phyloP scores from a whole-genome alignment of 2,113 vertebrate species.

The Megaleporinus macrocephalus region DNA sequence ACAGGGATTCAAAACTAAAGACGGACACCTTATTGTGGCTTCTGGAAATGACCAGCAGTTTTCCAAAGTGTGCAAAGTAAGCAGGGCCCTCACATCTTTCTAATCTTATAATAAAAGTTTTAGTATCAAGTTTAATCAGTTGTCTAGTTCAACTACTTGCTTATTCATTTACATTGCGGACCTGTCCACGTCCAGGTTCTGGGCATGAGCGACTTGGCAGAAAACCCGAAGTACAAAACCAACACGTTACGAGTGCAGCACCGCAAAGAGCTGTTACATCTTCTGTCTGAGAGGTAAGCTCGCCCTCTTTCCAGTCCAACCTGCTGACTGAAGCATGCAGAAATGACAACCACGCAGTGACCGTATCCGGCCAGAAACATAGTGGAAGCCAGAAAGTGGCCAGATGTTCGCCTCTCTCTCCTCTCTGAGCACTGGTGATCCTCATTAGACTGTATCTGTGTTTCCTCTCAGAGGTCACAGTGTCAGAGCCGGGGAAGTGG shows the following conservation, averaged over 20 bases:
- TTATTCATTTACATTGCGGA: neutral
- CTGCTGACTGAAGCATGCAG: slow-evolving; percentile 4
- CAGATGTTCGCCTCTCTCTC: slow-evolving; percentile 30
- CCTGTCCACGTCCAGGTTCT: slow-evolving; percentile 78
- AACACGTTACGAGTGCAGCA: slow-evolving; percentile 89
- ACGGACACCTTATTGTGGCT: slow-evolving; percentile 88
- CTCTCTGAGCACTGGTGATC: slow-evolving; percentile 6
- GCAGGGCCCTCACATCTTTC: neutral
- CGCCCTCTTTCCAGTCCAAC: neutral
- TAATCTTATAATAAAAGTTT: neutral
- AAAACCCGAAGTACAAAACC: slow-evolving; percentile 83
- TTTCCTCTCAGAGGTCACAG: neutral
- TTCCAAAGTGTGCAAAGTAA: slow-evolving; percentile 85
- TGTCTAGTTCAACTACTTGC: neutral
- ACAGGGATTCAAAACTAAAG: slow-evolving; percentile 90
- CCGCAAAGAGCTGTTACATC: slow-evolving; percentile 81
- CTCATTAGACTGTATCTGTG: slow-evolving; percentile 40
- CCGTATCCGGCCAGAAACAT: neutral
- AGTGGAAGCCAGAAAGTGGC: neutral
- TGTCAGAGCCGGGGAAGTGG: slow-evolving; percentile 29
- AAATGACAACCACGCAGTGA: slow-evolving; percentile 2
- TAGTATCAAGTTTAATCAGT: too few relatives aligned
- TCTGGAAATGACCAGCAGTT: slow-evolving; percentile 92
- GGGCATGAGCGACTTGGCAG: slow-evolving; percentile 77
- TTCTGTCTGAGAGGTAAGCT: slow-evolving; percentile 81